Conservation (phyloP, 2,797 vertebrate species). For the Enteromius afrohamiltoni region DNA sequence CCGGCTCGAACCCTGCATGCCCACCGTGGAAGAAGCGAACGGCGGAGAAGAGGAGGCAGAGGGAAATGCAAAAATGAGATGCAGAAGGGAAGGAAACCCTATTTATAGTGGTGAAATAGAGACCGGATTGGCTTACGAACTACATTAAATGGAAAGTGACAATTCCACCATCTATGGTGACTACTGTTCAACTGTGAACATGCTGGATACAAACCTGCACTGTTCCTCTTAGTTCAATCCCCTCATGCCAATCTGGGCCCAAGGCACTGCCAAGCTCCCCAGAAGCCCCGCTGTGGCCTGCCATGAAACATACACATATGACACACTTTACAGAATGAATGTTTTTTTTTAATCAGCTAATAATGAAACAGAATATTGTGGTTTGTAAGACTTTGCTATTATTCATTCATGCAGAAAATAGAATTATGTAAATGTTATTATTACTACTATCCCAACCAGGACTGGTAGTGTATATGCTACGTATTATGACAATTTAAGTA, state of each 20-base stretch:
- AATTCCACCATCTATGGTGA: not conserved
- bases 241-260: slow-evolving; percentile 95
- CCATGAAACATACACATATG: not conserved
- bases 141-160: not conserved
- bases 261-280: slow-evolving; percentile 86
- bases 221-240: slow-evolving; percentile 83
- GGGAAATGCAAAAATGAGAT: no score
- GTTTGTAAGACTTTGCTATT: not conserved
- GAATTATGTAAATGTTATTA: not conserved
- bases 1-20: no score
- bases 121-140: no score
- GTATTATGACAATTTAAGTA: not conserved
- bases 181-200: not conserved
- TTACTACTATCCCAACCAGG: not conserved
- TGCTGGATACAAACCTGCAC: slow-evolving; percentile 76
- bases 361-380: not conserved
- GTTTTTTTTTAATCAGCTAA: not conserved
- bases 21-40: no score
- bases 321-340: not conserved
- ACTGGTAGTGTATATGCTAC: not conserved
- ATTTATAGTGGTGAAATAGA: no score
- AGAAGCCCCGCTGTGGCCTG: slow-evolving; percentile 46
- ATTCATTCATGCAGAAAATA: not conserved
- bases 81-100: no score
- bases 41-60: no score